phyloP scores from a whole-genome alignment of 2,888 invertebrate genomes.

The Autographa gamma region DNA sequence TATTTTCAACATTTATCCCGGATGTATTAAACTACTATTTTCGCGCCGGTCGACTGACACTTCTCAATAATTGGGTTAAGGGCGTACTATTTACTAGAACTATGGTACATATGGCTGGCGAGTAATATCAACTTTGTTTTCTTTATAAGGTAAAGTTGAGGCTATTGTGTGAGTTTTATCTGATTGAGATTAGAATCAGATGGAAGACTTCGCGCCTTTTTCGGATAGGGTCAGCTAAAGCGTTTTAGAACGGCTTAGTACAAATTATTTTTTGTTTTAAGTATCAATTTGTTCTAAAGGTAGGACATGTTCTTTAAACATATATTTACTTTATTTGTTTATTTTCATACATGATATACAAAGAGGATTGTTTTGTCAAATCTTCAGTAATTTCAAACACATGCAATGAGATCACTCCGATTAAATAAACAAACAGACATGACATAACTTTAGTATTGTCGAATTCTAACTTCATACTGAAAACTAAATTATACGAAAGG shows the following conservation, averaged over 20 bases:
- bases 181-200: not conserved
- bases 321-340: too few relatives aligned
- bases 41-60: not conserved
- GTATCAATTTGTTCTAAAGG: not conserved
- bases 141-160: not conserved
- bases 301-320: not conserved
- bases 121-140: not conserved
- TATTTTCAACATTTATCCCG: not conserved
- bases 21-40: not conserved
- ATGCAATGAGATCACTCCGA: too few relatives aligned
- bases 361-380: not conserved
- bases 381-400: not conserved
- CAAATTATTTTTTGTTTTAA: not conserved
- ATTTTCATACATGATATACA: not conserved
- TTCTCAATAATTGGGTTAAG: slow-evolving; percentile 3
- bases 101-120: not conserved
- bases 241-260: not conserved
- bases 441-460: too few relatives aligned
- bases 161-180: not conserved
- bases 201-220: not conserved
- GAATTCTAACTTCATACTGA: too few relatives aligned
- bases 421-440: too few relatives aligned
- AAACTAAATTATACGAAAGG: too few relatives aligned
- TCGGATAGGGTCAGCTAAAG: not conserved
- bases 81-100: slow-evolving; percentile 3